phyloP scores from a whole-genome alignment of 2,797 vertebrate genomes.

The Diplodus sargus region DNA sequence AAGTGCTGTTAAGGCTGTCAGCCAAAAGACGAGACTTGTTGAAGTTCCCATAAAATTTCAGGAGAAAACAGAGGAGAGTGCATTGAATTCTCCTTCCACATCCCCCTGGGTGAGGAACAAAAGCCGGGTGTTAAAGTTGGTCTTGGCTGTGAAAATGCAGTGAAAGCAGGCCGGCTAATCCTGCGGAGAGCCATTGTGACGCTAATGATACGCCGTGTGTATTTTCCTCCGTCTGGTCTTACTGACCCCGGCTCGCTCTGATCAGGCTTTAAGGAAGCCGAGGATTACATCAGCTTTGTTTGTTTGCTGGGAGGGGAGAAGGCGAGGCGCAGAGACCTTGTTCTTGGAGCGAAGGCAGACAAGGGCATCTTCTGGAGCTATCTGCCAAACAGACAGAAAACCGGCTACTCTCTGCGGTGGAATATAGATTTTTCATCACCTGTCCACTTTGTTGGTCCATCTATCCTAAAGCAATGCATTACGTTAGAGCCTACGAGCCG shows the following conservation, averaged over 20 bases:
- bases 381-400: slow-evolving; percentile 35
- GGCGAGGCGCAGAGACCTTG: slow-evolving; percentile 46
- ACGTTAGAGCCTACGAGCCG: background rate
- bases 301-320: slow-evolving; percentile 63
- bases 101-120: slow-evolving; percentile 38
- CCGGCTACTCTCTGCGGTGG: slow-evolving; percentile 5
- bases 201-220: slow-evolving; percentile 67
- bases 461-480: slow-evolving; percentile 13
- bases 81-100: slow-evolving; percentile 37
- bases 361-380: slow-evolving; percentile 56
- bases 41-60: slow-evolving; percentile 42
- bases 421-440: slow-evolving; percentile 58
- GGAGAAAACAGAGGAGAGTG: slow-evolving; percentile 28
- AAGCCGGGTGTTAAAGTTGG: slow-evolving; percentile 48
- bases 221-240: slow-evolving; percentile 46
- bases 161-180: slow-evolving; percentile 64
- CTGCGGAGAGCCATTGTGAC: slow-evolving; percentile 51
- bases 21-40: slow-evolving; percentile 48
- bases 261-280: slow-evolving; percentile 62
- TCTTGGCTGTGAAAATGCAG: slow-evolving; percentile 56
- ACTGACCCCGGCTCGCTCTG: slow-evolving; percentile 62
- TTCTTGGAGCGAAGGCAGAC: slow-evolving; percentile 40
- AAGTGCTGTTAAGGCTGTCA: slow-evolving; percentile 56
- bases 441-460: slow-evolving; percentile 32
- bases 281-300: slow-evolving; percentile 77